Conservation (phyloP, 2,797 vertebrate species). For the Dendrocincla fuliginosa region DNA sequence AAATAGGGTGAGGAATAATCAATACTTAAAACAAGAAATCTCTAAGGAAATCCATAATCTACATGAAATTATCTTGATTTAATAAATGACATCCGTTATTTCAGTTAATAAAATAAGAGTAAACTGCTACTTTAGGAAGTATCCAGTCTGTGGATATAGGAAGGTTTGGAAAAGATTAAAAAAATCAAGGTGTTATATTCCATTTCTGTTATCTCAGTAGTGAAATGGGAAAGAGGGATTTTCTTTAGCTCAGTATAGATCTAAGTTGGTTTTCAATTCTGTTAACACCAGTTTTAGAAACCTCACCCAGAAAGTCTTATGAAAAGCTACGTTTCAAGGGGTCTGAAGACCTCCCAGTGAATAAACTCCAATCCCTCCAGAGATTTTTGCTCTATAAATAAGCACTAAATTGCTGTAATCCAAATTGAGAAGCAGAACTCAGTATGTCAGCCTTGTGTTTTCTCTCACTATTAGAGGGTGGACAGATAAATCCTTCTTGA, state of each 20-base stretch:
- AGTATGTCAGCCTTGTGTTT: background rate
- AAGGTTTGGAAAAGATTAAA: background rate
- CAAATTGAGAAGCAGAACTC: background rate
- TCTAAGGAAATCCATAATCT: background rate
- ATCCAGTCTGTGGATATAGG: background rate
- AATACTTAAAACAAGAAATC: background rate
- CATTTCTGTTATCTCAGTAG: background rate
- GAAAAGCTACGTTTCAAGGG: background rate
- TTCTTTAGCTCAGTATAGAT: background rate
- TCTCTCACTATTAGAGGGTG: background rate
- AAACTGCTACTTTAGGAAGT: background rate
- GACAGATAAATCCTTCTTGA: background rate
- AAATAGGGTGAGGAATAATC: background rate
- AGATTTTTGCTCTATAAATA: background rate
- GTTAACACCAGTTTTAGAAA: background rate
- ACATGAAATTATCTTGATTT: background rate
- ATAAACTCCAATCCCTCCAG: background rate
- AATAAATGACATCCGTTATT: background rate
- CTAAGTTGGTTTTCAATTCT: background rate
- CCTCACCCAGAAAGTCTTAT: background rate
- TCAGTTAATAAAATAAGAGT: background rate
- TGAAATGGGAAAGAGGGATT: background rate
- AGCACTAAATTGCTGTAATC: background rate
- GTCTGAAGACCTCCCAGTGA: background rate
- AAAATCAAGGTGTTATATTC: background rate